Evolutionary conservation across 2,888 invertebrate species (phyloP).

Genomic region (Synanthedon vespiformis): DNA sequence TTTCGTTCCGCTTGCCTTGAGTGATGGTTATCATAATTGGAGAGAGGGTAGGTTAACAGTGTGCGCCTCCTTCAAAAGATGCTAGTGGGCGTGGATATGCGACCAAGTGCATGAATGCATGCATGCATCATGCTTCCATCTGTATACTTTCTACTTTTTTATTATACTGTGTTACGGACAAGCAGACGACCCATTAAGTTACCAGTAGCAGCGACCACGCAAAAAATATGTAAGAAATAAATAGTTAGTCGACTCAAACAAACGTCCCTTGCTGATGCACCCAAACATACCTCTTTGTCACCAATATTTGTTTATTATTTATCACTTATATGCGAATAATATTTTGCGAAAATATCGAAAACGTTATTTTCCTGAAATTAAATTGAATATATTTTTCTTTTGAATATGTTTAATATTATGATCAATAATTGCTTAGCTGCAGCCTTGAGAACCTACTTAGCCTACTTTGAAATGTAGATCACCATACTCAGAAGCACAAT

Average conservation of each 20-base stretch:
- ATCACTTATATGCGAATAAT: not conserved
- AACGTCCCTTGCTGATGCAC: too few relatives aligned
- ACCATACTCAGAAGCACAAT: too few relatives aligned
- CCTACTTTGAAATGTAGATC: too few relatives aligned
- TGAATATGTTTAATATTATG: too few relatives aligned
- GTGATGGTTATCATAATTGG: slow-evolving; percentile 61
- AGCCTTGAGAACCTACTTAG: too few relatives aligned
- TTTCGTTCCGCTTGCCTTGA: slow-evolving; percentile 70
- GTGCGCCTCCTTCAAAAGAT: slow-evolving; percentile 39
- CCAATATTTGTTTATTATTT: not conserved
- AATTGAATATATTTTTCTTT: not conserved
- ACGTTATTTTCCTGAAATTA: too few relatives aligned
- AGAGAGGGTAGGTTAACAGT: slow-evolving; percentile 59
- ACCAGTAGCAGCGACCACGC: not conserved
- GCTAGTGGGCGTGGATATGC: slow-evolving; percentile 45
- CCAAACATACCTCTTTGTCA: too few relatives aligned
- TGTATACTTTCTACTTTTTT: not conserved
- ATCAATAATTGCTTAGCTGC: too few relatives aligned
- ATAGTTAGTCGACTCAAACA: too few relatives aligned
- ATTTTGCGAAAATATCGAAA: too few relatives aligned
- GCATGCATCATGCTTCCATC: not conserved
- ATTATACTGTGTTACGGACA: not conserved
- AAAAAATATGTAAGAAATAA: not conserved
- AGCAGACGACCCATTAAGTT: not conserved
- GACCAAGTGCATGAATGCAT: slow-evolving; percentile 21